Percentiles rank a stretch among this genome's conserved stretches.
Conservation (phyloP, 1,140 invertebrate species). For the Apocrypta bakeri region DNA sequence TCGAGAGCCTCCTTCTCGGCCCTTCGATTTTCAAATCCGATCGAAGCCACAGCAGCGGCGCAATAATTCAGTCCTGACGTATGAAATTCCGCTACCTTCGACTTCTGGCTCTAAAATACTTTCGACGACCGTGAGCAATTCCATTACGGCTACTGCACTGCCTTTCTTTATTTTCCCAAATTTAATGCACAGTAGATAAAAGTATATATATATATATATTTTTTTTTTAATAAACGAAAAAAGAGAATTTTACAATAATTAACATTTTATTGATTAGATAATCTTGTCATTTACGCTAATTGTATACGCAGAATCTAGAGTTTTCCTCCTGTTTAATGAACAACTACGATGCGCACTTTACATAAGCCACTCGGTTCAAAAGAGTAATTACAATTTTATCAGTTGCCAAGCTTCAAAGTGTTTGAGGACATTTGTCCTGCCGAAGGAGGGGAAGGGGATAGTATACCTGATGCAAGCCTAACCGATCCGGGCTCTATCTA, state of each 20-base stretch:
- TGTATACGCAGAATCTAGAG: too few species aligned
- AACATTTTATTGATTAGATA: neutral
- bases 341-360: neutral
- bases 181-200: too few species aligned
- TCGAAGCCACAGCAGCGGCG: slow-evolving; percentile 57
- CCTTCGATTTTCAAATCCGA: slow-evolving; percentile 67
- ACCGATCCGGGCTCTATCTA: slow-evolving; percentile 18
- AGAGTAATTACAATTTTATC: slow-evolving; percentile 56
- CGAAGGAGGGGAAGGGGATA: neutral
- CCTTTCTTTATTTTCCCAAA: too few species aligned
- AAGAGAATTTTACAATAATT: too few species aligned
- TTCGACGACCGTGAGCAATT: slow-evolving; percentile 23
- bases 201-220: too few species aligned
- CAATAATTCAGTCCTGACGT: slow-evolving; percentile 60
- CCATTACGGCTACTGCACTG: slow-evolving; percentile 25
- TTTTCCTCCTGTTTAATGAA: too few species aligned
- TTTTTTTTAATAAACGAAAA: too few species aligned
- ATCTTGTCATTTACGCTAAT: too few species aligned
- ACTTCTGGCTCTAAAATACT: slow-evolving; percentile 52
- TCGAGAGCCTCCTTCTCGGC: slow-evolving; percentile 53
- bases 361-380: slow-evolving; percentile 9
- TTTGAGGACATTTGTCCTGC: slow-evolving; percentile 42
- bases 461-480: neutral
- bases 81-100: slow-evolving; percentile 55
- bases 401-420: slow-evolving; percentile 59